Evolutionary conservation across 92 coral and sea anemone species (phyloP).

Genomic region (Bergia sp.): DNA sequence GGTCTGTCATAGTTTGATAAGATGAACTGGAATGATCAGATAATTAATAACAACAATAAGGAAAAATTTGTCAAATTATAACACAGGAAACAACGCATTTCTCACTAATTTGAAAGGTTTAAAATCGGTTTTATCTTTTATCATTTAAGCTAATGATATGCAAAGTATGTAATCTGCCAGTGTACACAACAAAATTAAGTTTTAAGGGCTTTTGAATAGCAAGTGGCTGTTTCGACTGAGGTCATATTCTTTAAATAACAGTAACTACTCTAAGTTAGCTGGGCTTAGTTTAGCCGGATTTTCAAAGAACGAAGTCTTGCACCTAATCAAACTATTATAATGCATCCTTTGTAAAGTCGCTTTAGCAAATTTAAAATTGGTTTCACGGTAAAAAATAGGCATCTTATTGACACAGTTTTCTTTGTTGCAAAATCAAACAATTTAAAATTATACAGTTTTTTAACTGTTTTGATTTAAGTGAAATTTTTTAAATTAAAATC

Average conservation of each 20-base stretch:
- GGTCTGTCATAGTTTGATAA: background rate
- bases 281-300: background rate
- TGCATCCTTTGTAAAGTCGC: background rate
- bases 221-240: background rate
- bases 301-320: background rate
- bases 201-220: background rate
- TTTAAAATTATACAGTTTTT: background rate
- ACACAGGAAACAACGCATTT: background rate
- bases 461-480: background rate
- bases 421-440: constrained; percentile 7
- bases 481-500: background rate
- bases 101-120: background rate
- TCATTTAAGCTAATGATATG: constrained; percentile 14
- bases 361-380: too few species aligned
- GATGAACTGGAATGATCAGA: background rate
- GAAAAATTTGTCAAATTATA: background rate
- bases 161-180: background rate
- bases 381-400: background rate
- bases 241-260: background rate
- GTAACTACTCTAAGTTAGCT: background rate
- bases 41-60: background rate
- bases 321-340: background rate
- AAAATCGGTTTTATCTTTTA: background rate
- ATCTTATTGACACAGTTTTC: background rate
- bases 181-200: constrained; percentile 14